phyloP scores from a whole-genome alignment of 2,113 vertebrate species.

The Mus spicilegus region DNA sequence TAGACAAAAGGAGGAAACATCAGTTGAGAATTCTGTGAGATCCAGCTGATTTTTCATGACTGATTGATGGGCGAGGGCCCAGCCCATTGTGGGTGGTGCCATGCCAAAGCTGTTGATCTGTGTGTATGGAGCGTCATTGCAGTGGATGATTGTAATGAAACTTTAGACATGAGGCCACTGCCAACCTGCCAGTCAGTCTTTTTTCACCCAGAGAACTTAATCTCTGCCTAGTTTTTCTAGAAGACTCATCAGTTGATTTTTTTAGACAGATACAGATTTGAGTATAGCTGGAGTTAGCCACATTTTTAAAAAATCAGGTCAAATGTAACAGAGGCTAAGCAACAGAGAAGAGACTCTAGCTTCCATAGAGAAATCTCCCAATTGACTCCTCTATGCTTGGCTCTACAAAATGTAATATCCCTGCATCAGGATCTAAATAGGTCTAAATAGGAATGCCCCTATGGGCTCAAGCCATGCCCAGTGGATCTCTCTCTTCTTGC shows the following conservation, averaged over 20 bases:
- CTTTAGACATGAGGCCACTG: not conserved
- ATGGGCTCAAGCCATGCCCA: not conserved
- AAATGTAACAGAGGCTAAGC: not conserved
- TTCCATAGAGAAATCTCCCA: constrained; percentile 16
- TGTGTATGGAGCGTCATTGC: not conserved
- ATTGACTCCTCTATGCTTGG: not conserved
- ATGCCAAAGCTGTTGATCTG: not conserved
- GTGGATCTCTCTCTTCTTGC: not conserved
- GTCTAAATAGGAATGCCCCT: not conserved
- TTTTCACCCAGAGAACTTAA: not conserved
- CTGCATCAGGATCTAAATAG: not conserved
- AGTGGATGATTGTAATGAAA: not conserved
- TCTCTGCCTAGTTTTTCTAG: not conserved
- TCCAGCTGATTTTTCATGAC: not conserved
- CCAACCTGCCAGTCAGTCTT: not conserved
- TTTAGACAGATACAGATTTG: not conserved
- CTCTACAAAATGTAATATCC: not conserved
- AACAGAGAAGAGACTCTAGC: not conserved
- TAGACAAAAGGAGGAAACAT: not conserved
- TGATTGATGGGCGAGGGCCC: not conserved
- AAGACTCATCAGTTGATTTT: not conserved
- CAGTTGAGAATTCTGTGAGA: not conserved
- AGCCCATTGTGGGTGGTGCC: not conserved
- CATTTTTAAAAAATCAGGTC: constrained; percentile 9
- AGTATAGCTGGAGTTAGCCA: not conserved